These are phyloP conservation scores for Craseonycteris thonglongyai DNA, from an alignment of 2,113 vertebrate species.

Conservation along the genomic window DNA sequence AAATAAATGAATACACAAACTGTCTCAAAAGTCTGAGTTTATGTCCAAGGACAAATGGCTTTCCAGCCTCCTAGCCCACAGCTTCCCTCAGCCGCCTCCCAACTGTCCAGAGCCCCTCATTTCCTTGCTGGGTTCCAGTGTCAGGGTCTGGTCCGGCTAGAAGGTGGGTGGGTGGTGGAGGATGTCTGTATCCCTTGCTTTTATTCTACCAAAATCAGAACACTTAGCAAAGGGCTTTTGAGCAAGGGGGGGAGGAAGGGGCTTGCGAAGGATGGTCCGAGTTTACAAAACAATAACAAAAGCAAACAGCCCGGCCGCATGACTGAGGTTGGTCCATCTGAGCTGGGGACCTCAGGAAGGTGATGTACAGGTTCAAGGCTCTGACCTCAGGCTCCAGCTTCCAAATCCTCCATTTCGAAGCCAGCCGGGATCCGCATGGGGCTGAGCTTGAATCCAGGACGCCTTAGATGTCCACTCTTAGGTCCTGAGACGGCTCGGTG, in stretches of 20 bases:
- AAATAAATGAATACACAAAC: not conserved
- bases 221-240: not conserved
- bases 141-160: not conserved
- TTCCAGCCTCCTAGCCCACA: not conserved
- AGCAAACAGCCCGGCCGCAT: not conserved
- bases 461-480: not conserved
- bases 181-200: not conserved
- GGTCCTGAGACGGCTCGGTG: not conserved
- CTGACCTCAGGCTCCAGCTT: not conserved
- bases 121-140: not conserved
- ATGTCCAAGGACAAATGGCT: not conserved
- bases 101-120: not conserved
- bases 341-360: not conserved
- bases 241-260: not conserved
- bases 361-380: not conserved
- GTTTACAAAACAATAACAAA: not conserved
- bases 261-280: not conserved
- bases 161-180: not conserved
- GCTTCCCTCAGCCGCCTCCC: not conserved
- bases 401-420: not conserved
- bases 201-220: slow-evolving; percentile 47
- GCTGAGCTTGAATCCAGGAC: not conserved
- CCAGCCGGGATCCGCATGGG: not conserved
- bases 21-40: not conserved
- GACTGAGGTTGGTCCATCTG: not conserved